phyloP scores from a whole-genome alignment of 2,797 vertebrate species.

The Hydrocynus forskahlii region DNA sequence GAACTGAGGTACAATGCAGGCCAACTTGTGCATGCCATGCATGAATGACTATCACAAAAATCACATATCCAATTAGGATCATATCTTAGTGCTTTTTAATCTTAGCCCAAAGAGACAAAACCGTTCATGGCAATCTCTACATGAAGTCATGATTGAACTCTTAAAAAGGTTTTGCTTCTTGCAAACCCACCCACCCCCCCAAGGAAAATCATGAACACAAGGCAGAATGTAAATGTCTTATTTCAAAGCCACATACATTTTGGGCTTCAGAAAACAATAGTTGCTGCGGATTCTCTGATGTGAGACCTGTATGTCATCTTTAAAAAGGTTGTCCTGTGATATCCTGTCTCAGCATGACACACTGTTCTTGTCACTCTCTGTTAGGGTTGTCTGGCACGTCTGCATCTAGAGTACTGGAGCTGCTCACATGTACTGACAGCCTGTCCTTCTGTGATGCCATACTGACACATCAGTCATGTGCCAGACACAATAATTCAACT shows the following conservation, averaged over 20 bases:
- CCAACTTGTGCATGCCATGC: neutral
- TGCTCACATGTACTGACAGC: slow-evolving; percentile 45
- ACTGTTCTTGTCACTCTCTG: slow-evolving; percentile 48
- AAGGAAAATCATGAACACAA: neutral
- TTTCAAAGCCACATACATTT: neutral
- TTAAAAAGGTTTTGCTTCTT: neutral
- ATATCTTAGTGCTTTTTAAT: slow-evolving; percentile 13
- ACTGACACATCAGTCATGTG: slow-evolving; percentile 42
- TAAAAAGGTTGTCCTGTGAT: slow-evolving; percentile 28
- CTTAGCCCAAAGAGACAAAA: neutral
- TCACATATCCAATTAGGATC: slow-evolving; percentile 9
- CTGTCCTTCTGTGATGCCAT: slow-evolving; percentile 50
- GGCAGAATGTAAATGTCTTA: neutral
- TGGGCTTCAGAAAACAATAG: neutral
- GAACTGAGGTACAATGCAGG: no score
- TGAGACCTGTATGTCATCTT: slow-evolving; percentile 37
- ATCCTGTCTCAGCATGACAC: slow-evolving; percentile 17
- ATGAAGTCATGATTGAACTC: neutral
- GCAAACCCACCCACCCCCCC: neutral
- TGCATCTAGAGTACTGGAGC: slow-evolving; percentile 26
- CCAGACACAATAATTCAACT: slow-evolving; percentile 31
- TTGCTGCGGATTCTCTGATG: slow-evolving; percentile 21
- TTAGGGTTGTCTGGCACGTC: slow-evolving; percentile 56
- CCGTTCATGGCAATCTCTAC: neutral
- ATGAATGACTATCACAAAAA: neutral